Percentiles rank a stretch among this genome's conserved stretches.
phyloP scores from a whole-genome alignment of 2,797 vertebrate species.

The Eospalax fontanierii region DNA sequence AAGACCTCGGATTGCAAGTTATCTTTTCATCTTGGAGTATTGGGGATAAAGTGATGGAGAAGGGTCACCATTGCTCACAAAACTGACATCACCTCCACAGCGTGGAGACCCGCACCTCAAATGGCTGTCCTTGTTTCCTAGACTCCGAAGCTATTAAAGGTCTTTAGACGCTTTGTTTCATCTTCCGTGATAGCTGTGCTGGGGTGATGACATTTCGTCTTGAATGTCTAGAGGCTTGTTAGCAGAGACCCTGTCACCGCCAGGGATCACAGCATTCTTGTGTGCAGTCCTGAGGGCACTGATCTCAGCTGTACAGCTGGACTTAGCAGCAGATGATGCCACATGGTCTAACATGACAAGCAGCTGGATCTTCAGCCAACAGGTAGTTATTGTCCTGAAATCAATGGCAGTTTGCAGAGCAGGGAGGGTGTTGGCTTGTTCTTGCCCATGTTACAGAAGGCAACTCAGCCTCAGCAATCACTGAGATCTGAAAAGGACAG shows the following conservation, averaged over 20 bases:
- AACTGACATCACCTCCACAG: constrained; percentile 61
- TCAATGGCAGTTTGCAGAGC: constrained; percentile 82
- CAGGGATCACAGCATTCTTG: constrained; percentile 89
- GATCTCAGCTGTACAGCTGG: constrained; percentile 88
- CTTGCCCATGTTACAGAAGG: constrained; percentile 8
- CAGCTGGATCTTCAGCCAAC: constrained; percentile 86
- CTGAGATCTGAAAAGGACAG: constrained; percentile 25
- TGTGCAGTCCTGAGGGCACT: constrained; percentile 86
- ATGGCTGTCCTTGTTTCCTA: constrained; percentile 86
- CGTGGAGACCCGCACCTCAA: constrained; percentile 80
- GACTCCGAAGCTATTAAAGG: constrained; percentile 87
- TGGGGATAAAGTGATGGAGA: constrained; percentile 74
- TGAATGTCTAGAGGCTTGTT: constrained; percentile 91
- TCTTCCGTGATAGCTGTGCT: constrained; percentile 87
- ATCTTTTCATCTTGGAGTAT: constrained; percentile 80
- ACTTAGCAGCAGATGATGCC: constrained; percentile 81
- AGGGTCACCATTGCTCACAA: constrained; percentile 30
- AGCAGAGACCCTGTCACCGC: constrained; percentile 89
- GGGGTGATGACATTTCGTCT: constrained; percentile 89
- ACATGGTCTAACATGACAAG: constrained; percentile 88
- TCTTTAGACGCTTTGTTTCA: constrained; percentile 89
- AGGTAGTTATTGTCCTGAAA: constrained; percentile 81
- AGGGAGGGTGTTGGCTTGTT: constrained; percentile 33
- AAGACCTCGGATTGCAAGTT: constrained; percentile 65
- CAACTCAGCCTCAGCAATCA: constrained; percentile 16